These are phyloP conservation scores for Drosophila sechellia DNA, from an alignment of 1,140 invertebrate species.

Conservation along the genomic window DNA sequence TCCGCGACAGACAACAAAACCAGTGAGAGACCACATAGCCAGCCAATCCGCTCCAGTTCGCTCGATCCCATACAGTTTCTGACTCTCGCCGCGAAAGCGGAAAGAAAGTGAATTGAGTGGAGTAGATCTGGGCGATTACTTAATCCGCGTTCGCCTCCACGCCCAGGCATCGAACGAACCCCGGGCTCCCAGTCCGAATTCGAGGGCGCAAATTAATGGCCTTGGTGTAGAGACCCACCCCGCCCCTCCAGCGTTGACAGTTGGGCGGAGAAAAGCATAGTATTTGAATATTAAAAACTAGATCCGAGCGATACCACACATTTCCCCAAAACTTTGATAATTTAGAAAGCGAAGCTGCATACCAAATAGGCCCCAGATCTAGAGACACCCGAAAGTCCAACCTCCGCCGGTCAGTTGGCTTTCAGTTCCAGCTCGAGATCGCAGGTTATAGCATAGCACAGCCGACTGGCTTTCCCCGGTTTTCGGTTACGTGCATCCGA, in stretches of 20 bases:
- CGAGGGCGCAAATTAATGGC: slow-evolving; percentile 63
- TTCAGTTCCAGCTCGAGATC: slow-evolving; percentile 43
- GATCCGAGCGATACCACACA: slow-evolving; percentile 19
- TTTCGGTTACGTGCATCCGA: slow-evolving; percentile 9
- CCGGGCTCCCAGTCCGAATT: not conserved
- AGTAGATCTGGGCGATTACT: slow-evolving; percentile 59
- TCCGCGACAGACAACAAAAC: slow-evolving; percentile 14
- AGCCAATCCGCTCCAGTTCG: slow-evolving; percentile 9
- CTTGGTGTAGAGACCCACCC: slow-evolving; percentile 15
- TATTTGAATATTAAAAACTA: slow-evolving; percentile 46
- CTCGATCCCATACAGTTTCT: not conserved
- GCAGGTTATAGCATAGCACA: slow-evolving; percentile 26
- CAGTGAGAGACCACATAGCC: slow-evolving; percentile 11
- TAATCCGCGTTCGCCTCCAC: slow-evolving; percentile 43
- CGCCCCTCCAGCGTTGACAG: slow-evolving; percentile 52
- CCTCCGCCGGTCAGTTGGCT: slow-evolving; percentile 16
- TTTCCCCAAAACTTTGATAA: slow-evolving; percentile 46
- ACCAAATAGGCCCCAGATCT: slow-evolving; percentile 45
- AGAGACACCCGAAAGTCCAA: slow-evolving; percentile 11
- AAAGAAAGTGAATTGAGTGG: slow-evolving; percentile 68
- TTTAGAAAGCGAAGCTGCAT: slow-evolving; percentile 72
- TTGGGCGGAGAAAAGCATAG: slow-evolving; percentile 70
- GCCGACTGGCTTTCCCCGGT: slow-evolving; percentile 36
- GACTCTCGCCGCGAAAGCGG: slow-evolving; percentile 38
- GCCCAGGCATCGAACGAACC: slow-evolving; percentile 26